These are phyloP conservation scores for Pimpla rufipes DNA, from an alignment of 2,888 invertebrate species.

Conservation along the genomic window DNA sequence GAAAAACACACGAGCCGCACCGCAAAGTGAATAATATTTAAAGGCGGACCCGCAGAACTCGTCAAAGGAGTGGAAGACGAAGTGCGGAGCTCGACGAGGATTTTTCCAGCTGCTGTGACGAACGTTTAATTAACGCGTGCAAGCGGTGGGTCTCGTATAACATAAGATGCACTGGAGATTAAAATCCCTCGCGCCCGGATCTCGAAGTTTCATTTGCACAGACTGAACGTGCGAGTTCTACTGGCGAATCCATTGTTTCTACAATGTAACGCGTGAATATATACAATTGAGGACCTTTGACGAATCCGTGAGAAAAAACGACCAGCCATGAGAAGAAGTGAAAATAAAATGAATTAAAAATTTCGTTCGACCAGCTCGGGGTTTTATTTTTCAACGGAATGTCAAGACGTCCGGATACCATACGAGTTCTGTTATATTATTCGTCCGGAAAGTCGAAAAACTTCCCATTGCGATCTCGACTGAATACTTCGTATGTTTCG, in stretches of 20 bases:
- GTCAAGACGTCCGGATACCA: too few relatives aligned
- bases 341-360: slow-evolving; percentile 39
- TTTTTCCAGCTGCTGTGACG: slow-evolving; percentile 13
- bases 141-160: not conserved
- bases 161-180: slow-evolving; percentile 22
- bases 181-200: slow-evolving; percentile 4
- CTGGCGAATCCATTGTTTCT: not conserved
- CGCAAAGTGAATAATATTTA: slow-evolving; percentile 6
- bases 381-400: slow-evolving; percentile 43
- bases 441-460: too few relatives aligned
- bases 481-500: too few relatives aligned
- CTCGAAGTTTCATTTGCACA: not conserved
- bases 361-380: slow-evolving; percentile 20
- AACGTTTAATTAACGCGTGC: slow-evolving; percentile 26
- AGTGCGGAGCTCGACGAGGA: slow-evolving; percentile 5
- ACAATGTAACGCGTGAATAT: not conserved
- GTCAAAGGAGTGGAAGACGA: not conserved
- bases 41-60: not conserved
- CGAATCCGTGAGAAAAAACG: slow-evolving; percentile 2
- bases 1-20: not conserved
- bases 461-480: too few relatives aligned
- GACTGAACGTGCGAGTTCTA: not conserved
- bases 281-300: not conserved
- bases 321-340: not conserved
- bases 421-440: too few relatives aligned